Percentiles rank a stretch among this genome's conserved stretches.
Evolutionary conservation across 2,888 invertebrate genomes (phyloP).

Genomic region (Drosophila parthenogenetica): DNA sequence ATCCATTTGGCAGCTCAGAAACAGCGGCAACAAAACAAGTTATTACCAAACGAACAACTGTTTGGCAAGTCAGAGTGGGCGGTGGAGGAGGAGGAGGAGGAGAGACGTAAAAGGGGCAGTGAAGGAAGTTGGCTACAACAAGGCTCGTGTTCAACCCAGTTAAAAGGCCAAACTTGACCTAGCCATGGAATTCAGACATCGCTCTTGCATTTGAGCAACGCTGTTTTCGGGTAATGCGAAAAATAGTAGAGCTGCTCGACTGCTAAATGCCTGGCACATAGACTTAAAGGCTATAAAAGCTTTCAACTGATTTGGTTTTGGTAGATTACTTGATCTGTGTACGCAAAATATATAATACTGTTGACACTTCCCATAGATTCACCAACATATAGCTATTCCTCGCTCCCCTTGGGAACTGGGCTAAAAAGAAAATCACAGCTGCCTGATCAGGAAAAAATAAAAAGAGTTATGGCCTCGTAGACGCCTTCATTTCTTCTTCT

Average conservation of each 20-base stretch:
- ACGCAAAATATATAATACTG: too few relatives aligned
- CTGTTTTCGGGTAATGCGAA: slow-evolving; percentile 13
- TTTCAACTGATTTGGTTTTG: too few relatives aligned
- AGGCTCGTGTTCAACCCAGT: slow-evolving; percentile 79
- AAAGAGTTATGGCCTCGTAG: slow-evolving; percentile 68
- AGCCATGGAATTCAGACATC: slow-evolving; percentile 80
- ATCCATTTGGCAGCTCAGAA: slow-evolving; percentile 73
- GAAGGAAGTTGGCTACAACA: slow-evolving; percentile 32
- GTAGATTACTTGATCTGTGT: too few relatives aligned
- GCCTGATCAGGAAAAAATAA: slow-evolving; percentile 47
- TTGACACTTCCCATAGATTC: too few relatives aligned
- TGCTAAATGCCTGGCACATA: neutral
- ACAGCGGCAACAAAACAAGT: slow-evolving; percentile 67
- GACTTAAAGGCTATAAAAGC: too few relatives aligned
- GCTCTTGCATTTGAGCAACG: slow-evolving; percentile 33
- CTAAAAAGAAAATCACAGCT: slow-evolving; percentile 35
- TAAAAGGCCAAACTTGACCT: slow-evolving; percentile 80
- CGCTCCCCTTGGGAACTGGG: too few relatives aligned
- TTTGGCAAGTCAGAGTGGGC: neutral
- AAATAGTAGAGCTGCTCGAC: slow-evolving; percentile 10
- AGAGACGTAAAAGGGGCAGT: neutral
- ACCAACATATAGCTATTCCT: too few relatives aligned
- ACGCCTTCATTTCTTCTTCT: slow-evolving; percentile 42
- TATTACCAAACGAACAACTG: slow-evolving; percentile 58
- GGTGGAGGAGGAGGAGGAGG: neutral